Conservation (phyloP, 2,888 invertebrate genomes). For the Dryomyza anilis region DNA sequence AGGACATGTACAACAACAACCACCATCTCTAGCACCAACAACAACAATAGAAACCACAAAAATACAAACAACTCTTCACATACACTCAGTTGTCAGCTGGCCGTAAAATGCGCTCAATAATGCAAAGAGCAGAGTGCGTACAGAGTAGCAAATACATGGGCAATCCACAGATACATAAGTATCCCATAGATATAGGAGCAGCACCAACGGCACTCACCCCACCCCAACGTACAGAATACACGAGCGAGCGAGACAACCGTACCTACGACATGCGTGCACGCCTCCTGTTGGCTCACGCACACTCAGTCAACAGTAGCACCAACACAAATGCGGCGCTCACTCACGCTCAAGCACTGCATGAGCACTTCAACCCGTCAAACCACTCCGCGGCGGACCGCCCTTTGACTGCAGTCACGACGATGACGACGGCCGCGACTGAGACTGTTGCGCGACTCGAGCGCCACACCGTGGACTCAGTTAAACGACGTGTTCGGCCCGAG, state of each 20-base stretch:
- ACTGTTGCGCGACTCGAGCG: slow-evolving; percentile 22
- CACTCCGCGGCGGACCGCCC: slow-evolving; percentile 2
- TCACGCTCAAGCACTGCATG: slow-evolving; percentile 1
- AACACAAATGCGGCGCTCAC: not conserved
- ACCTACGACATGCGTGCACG: too few species aligned
- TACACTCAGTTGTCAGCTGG: slow-evolving; percentile 52
- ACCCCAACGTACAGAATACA: too few species aligned
- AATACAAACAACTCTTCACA: slow-evolving; percentile 45
- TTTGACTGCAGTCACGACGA: not conserved
- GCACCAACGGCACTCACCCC: too few species aligned
- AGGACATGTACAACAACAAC: too few species aligned
- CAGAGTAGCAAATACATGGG: not conserved
- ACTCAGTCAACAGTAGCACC: not conserved
- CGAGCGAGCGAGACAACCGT: too few species aligned
- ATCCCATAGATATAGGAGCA: too few species aligned
- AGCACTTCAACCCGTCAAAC: slow-evolving; percentile 20
- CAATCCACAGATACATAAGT: not conserved
- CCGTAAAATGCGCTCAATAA: slow-evolving; percentile 24
- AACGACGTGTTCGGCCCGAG: slow-evolving; percentile 48
- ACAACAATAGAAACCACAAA: too few species aligned
- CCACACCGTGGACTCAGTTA: slow-evolving; percentile 43
- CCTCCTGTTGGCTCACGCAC: not conserved
- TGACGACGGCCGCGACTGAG: slow-evolving; percentile 18
- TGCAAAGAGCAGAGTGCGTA: slow-evolving; percentile 16
- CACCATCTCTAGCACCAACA: too few species aligned